Percentiles rank a stretch among this genome's conserved stretches.
phyloP scores from a whole-genome alignment of 2,797 vertebrate species.

The Trachops cirrhosus region DNA sequence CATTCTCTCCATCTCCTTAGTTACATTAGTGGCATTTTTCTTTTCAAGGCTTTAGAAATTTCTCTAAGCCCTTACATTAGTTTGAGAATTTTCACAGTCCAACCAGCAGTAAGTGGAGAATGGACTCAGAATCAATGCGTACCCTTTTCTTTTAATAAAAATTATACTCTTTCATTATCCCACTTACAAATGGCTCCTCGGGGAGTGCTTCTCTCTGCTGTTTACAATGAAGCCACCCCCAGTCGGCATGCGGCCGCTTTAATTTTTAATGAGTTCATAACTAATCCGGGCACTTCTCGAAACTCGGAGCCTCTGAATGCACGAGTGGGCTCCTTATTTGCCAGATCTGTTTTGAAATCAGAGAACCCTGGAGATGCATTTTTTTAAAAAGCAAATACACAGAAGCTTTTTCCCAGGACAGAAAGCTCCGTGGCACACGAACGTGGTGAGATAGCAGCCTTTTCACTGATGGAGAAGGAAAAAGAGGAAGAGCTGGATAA shows the following conservation, averaged over 20 bases:
- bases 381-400: neutral
- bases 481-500: fast-evolving
- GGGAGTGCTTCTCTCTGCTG: neutral
- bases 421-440: neutral
- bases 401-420: neutral
- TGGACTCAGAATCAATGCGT: neutral
- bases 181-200: neutral
- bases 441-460: fast-evolving
- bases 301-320: neutral
- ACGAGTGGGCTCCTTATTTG: neutral
- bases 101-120: neutral
- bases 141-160: conserved; percentile 32
- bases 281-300: neutral
- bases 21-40: neutral
- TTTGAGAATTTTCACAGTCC: neutral
- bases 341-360: neutral
- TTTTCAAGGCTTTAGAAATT: neutral
- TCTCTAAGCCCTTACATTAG: neutral
- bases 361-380: neutral
- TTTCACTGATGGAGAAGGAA: neutral
- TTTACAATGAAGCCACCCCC: neutral
- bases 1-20: neutral
- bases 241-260: neutral
- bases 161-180: conserved; percentile 9
- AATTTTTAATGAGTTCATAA: conserved; percentile 38